Base-by-base conservation (phyloP, 2,797 vertebrate species). In the Typhlichthys eigenmanni region DNA sequence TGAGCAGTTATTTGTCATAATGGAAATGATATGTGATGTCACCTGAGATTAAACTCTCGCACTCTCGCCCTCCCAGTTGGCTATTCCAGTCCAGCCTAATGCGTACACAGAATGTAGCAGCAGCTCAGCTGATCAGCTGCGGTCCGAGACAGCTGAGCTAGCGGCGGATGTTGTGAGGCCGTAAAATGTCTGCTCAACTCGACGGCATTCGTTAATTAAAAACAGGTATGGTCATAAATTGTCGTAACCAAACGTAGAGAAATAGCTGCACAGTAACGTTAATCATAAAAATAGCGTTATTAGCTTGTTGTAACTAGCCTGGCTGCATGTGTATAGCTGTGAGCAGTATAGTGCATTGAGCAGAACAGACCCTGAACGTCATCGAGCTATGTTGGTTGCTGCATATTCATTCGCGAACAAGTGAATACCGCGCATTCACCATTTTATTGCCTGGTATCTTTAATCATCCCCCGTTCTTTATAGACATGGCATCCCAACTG, bases 401-500 rank as follows among this genome's bases (percentile, higher is more conserved):
- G 8, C 8, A 9, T 8, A 38, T 38, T 38, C 8, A 38, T 38
- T 38, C 2, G 8, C 34, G 34, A 7, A 38, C 34, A 38, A 38
- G 34, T 38, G 8, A 38, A 38, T 38, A 6, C 8, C 34, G 34
- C 9, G n/a, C n/a, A 11, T 17, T 43, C 46, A 14, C 9, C 46
- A 16, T 13, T 46, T 58, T 9, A 16, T 11, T 51, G 53, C 55
- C 9, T n/a, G 0, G 4, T 0, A n/a, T 56, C 13, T 7, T 13
- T 47, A 11, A 16, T 13, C 6, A 10, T 65, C 10, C 68, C 16
- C 3, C 12, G 5, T 12, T 66, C 10, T 64, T 0, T 59, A 1
- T 81, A 98, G 97, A 92, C 90, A 99, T 99, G 97, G 93, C 97
- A 88, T 96, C 95, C 78, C 96, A 98, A 93, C 90, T 96, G 83